Conservation (phyloP, 1,140 invertebrate species). For the Octopus bimaculoides region DNA sequence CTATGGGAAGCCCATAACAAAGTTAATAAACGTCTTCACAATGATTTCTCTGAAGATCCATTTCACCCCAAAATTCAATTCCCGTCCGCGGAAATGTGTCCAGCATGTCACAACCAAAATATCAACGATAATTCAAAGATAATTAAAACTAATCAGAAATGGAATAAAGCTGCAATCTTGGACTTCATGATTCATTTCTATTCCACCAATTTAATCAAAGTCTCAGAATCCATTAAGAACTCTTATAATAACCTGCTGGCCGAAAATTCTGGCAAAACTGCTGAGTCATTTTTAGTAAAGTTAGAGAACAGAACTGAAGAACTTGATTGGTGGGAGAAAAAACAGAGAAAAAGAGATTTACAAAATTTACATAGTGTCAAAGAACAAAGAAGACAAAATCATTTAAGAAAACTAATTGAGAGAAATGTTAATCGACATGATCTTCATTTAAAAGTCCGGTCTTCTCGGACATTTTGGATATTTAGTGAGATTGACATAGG, state of each 20-base stretch:
- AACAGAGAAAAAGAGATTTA: slow-evolving; percentile 38
- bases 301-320: slow-evolving; percentile 12
- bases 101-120: slow-evolving; percentile 63
- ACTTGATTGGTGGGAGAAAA: slow-evolving; percentile 48
- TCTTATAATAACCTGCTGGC: no score
- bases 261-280: neutral
- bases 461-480: slow-evolving; percentile 16
- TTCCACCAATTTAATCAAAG: slow-evolving; percentile 35
- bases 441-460: neutral
- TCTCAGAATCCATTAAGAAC: neutral
- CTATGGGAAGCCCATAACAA: slow-evolving; percentile 93
- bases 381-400: slow-evolving; percentile 9
- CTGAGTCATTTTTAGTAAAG: neutral
- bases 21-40: slow-evolving; percentile 76
- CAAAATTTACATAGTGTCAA: slow-evolving; percentile 33
- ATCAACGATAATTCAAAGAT: slow-evolving; percentile 28
- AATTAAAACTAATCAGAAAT: slow-evolving; percentile 58
- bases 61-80: slow-evolving; percentile 87
- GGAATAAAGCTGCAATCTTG: slow-evolving; percentile 72
- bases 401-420: neutral
- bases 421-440: neutral
- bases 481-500: slow-evolving; percentile 66
- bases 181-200: slow-evolving; percentile 77
- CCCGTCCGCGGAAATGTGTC: slow-evolving; percentile 71
- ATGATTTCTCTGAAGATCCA: slow-evolving; percentile 88